These are phyloP conservation scores for Caenorhabditis auriculariae DNA, from an alignment of 2,888 invertebrate genomes.

Conservation along the genomic window DNA sequence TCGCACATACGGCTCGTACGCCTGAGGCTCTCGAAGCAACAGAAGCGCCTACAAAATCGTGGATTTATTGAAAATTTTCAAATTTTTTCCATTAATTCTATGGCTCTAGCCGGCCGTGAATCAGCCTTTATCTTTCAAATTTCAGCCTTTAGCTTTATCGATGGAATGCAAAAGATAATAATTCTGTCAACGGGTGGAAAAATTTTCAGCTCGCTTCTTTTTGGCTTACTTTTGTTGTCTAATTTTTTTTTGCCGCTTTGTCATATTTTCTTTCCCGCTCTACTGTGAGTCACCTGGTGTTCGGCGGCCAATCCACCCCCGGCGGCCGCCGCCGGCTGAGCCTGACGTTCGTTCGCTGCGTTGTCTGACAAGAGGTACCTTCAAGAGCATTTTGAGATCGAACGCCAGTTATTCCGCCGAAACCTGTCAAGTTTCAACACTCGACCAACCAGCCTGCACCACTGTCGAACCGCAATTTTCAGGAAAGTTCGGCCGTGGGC, in stretches of 20 bases:
- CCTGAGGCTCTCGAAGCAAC: conserved; percentile 75
- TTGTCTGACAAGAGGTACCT: conserved; percentile 27
- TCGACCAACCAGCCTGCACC: conserved; percentile 60
- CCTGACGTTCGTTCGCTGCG: conserved; percentile 6
- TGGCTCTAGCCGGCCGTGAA: no score
- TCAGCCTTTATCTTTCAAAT: no score
- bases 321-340: not conserved
- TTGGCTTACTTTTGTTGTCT: no score
- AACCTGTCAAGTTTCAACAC: conserved; percentile 52
- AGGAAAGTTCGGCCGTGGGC: conserved; percentile 92
- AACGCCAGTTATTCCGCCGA: not conserved
- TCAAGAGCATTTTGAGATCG: not conserved
- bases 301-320: conserved; percentile 45
- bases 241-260: no score
- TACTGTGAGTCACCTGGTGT: conserved; percentile 35
- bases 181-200: no score
- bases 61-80: not conserved
- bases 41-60: conserved; percentile 79
- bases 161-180: no score
- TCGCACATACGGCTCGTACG: conserved; percentile 81
- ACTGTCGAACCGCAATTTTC: conserved; percentile 76
- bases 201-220: no score
- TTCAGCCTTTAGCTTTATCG: no score
- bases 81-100: not conserved
- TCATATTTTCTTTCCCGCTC: no score